These are phyloP conservation scores for Anhinga anhinga DNA, from an alignment of 2,113 vertebrate genomes.

Conservation along the genomic window DNA sequence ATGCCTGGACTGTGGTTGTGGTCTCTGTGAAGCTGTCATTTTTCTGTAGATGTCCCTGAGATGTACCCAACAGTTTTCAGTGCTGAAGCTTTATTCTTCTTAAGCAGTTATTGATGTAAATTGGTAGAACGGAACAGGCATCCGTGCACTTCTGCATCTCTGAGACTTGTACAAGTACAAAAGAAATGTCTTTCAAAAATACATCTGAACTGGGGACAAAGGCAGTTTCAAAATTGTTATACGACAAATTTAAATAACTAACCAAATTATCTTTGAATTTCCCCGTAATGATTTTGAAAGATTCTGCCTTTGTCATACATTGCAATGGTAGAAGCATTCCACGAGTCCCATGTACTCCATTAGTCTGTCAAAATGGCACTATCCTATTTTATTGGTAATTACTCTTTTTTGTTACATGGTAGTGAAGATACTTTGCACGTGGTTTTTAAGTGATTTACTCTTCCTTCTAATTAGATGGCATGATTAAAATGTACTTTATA, in stretches of 20 bases:
- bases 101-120: neutral
- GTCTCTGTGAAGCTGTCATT: neutral
- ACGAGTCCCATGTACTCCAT: neutral
- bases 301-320: neutral
- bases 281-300: neutral
- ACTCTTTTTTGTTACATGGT: neutral
- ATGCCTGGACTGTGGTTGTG: neutral
- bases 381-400: neutral
- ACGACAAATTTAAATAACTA: neutral
- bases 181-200: neutral
- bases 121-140: neutral
- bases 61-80: neutral
- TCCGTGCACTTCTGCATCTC: accelerated
- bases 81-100: neutral
- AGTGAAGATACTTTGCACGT: neutral
- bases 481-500: neutral
- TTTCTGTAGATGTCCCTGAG: neutral
- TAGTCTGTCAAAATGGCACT: neutral
- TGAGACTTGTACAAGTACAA: neutral
- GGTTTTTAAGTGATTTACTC: neutral
- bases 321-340: neutral
- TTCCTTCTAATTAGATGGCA: neutral
- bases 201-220: neutral
- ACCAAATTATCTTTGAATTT: neutral
- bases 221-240: neutral